These are phyloP conservation scores for Petromus typicus DNA, from an alignment of 2,113 vertebrate genomes.

Conservation along the genomic window DNA sequence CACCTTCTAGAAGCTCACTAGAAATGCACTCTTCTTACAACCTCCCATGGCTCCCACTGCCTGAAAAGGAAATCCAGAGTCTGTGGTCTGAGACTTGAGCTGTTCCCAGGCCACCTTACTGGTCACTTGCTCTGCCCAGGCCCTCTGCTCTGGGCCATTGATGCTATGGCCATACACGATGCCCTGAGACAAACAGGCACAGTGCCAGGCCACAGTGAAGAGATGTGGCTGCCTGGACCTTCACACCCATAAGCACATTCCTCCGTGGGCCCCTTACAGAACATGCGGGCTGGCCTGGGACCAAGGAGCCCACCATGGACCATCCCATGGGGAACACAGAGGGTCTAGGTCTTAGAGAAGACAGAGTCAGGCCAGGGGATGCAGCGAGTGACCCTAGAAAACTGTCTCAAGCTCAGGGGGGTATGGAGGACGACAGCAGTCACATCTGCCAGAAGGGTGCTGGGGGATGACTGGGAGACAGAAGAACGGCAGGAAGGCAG, in stretches of 20 bases:
- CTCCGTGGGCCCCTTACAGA: rapidly evolving
- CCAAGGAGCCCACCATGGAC: rapidly evolving
- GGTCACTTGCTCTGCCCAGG: rapidly evolving
- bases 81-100: rapidly evolving
- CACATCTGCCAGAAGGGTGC: neutral
- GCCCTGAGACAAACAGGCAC: neutral
- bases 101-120: rapidly evolving
- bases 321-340: neutral
- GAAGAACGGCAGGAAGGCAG: neutral
- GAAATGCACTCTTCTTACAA: no score
- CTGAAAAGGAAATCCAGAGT: neutral
- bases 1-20: rapidly evolving
- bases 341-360: neutral
- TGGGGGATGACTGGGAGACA: neutral
- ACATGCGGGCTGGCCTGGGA: neutral
- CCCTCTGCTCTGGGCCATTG: neutral
- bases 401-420: neutral
- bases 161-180: rapidly evolving
- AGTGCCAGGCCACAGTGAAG: neutral
- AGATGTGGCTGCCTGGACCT: rapidly evolving
- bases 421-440: rapidly evolving
- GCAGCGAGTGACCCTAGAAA: neutral
- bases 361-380: neutral
- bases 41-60: neutral
- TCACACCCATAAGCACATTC: rapidly evolving